These are phyloP conservation scores for Bradypodion pumilum DNA, from an alignment of 2,797 vertebrate genomes.

Conservation along the genomic window DNA sequence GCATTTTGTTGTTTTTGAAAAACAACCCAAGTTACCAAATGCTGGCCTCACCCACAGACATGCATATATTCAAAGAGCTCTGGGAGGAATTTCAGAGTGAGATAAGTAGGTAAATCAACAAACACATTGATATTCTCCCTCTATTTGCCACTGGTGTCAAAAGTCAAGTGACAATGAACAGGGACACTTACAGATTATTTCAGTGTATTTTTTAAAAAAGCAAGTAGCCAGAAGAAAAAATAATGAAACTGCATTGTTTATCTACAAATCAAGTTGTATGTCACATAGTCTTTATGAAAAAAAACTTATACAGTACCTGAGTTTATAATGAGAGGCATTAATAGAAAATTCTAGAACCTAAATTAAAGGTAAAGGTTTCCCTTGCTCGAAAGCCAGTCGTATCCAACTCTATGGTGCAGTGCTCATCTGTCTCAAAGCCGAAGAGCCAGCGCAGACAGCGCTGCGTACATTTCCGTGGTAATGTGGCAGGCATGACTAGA, in stretches of 20 bases:
- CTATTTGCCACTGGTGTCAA: slow-evolving; percentile 57
- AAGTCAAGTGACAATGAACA: slow-evolving; percentile 52
- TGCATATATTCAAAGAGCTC: slow-evolving; percentile 51
- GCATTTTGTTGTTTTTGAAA: slow-evolving; percentile 52
- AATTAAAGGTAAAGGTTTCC: background rate
- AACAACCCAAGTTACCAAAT: slow-evolving; percentile 52
- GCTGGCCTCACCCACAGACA: slow-evolving; percentile 50
- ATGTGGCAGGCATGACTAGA: too few species aligned
- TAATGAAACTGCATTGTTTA: background rate
- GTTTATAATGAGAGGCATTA: background rate
- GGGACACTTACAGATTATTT: background rate
- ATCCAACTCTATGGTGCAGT: too few species aligned
- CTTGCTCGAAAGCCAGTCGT: too few species aligned
- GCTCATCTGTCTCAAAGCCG: too few species aligned
- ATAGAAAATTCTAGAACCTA: slow-evolving; percentile 14
- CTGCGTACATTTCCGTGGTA: too few species aligned
- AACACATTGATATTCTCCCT: slow-evolving; percentile 40
- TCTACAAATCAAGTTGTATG: slow-evolving; percentile 4
- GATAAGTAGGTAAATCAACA: slow-evolving; percentile 44
- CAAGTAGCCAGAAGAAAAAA: background rate
- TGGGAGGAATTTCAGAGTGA: slow-evolving; percentile 49
- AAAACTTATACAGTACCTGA: slow-evolving; percentile 5
- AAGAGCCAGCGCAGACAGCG: too few species aligned
- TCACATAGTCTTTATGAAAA: slow-evolving; percentile 23
- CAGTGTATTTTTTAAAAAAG: background rate